Evolutionary conservation across 2,888 invertebrate genomes (phyloP), one percentile per base, ranked within the genome.

Genomic region (Palloptera scutellata): DNA sequence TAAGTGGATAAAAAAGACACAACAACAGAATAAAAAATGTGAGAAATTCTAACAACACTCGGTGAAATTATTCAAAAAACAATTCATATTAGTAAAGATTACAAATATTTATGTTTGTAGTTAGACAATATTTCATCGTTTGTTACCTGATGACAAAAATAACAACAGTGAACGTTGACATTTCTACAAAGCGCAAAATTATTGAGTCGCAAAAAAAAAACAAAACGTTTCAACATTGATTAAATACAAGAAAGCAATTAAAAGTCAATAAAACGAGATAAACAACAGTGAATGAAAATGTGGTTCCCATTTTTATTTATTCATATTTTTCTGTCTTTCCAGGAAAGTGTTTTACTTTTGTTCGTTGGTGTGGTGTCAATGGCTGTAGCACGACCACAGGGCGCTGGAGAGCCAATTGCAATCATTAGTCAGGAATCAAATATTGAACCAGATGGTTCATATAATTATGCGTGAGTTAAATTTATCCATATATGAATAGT

Each of bases 391-490:
- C 86, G 86, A n/a, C 90, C 91, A 20, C 91, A 90, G 78, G 86
- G 87, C 70, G 82, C 84, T 42, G 78, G 84, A 41, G 88, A 88
- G 41, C 88, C 88, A 77, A 88, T 88, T 60, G 89, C 89, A 68
- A 92, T 92, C 70, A 82, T 92, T 70, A 90, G 89, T 75, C 91
- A 92, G 82, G 89, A 90, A 69, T 91, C 90, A 70, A 91, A 91
- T 76, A 89, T 90, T 74, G 89, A 90, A 77, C 89, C 90, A 1
- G 91, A 91, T 81, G 92, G 92, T 69, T 88, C 90, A 51, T 92
- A 92, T 76, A 88, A 88, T 82, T 91, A 89, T 86, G 90, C 89
- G 92, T 91, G 85, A 85, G 79, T 78, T 66, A 5, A 12, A 61
- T 12, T 1, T 12, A 13, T 42, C 3, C 5, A 40, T 51, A 42